A percentile compares a stretch with the other conserved stretches of the same genome.
phyloP scores from a whole-genome alignment of 1,140 invertebrate genomes.

The Drosophila lacertosa region DNA sequence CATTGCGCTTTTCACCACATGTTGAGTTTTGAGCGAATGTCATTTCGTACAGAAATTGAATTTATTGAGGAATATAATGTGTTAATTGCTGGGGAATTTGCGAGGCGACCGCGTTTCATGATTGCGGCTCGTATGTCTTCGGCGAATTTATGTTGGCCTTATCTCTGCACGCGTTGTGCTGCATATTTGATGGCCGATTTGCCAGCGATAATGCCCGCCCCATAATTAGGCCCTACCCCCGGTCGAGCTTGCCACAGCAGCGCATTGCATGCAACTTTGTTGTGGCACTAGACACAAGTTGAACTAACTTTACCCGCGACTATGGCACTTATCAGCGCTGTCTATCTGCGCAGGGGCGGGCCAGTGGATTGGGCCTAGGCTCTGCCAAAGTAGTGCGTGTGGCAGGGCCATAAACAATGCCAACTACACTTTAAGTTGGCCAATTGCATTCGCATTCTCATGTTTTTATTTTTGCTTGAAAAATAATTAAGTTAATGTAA shows the following conservation, averaged over 20 bases:
- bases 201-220: conserved; percentile 66
- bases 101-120: conserved; percentile 40
- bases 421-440: conserved; percentile 23
- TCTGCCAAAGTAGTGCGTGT: conserved; percentile 65
- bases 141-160: conserved; percentile 30
- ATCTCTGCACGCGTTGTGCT: conserved; percentile 41
- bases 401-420: conserved; percentile 63
- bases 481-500: conserved; percentile 80
- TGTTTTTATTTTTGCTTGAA: conserved; percentile 51
- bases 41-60: conserved; percentile 28
- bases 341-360: conserved; percentile 37
- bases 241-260: background rate
- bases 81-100: conserved; percentile 40
- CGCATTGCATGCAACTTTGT: conserved; percentile 46
- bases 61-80: conserved; percentile 59
- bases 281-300: conserved; percentile 44
- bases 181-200: conserved; percentile 71
- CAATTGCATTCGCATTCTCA: conserved; percentile 40
- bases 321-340: conserved; percentile 44
- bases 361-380: background rate
- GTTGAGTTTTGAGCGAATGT: conserved; percentile 43
- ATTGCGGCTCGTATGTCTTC: conserved; percentile 64
- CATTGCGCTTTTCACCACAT: conserved; percentile 50
- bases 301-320: conserved; percentile 8
- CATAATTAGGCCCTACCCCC: conserved; percentile 61